Conservation (phyloP, 2,113 vertebrate species). For the Platycercus adscitus region DNA sequence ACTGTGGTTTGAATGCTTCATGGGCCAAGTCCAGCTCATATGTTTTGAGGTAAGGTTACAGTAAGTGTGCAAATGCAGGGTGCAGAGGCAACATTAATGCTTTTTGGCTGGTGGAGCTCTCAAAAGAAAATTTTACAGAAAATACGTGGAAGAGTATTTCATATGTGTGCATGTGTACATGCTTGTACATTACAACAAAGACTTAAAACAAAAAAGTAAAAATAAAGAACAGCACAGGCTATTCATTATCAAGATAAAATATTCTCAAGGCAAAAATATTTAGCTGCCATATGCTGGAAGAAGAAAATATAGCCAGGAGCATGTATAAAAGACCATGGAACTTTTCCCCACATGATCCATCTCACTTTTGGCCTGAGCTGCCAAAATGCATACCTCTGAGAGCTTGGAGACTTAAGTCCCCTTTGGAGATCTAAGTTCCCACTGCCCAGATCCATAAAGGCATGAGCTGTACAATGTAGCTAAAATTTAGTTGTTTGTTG, state of each 20-base stretch:
- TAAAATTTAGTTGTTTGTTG: neutral
- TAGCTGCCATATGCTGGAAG: neutral
- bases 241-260: neutral
- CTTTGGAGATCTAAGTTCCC: neutral
- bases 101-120: neutral
- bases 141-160: neutral
- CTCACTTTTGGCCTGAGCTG: neutral
- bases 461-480: neutral
- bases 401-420: neutral
- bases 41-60: neutral
- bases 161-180: accelerated
- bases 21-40: neutral
- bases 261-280: neutral
- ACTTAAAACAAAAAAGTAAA: neutral
- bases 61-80: neutral
- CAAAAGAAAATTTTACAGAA: neutral
- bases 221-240: neutral
- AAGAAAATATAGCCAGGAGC: neutral
- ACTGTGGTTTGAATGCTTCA: neutral
- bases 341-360: neutral
- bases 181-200: neutral
- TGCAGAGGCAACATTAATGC: neutral
- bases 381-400: neutral
- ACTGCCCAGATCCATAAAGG: neutral
- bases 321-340: neutral